A percentile compares a stretch with the other conserved stretches of the same genome.
Conservation (phyloP, 2,113 vertebrate species). For the Falco punctatus region DNA sequence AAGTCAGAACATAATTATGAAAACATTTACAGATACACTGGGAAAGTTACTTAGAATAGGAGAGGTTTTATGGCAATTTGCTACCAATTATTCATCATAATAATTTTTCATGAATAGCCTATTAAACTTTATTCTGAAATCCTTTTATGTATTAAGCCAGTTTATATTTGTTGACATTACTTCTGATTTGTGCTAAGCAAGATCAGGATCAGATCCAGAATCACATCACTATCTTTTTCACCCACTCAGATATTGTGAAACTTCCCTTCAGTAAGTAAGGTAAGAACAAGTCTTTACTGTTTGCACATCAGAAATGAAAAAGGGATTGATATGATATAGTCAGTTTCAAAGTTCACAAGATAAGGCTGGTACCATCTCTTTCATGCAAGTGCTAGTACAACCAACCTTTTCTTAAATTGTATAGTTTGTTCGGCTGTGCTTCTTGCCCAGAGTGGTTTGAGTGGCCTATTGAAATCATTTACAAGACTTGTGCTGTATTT, state of each 20-base stretch:
- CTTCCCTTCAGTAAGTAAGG: background rate
- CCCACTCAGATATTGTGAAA: background rate
- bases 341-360: background rate
- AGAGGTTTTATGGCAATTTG: background rate
- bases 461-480: background rate
- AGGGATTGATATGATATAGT: background rate
- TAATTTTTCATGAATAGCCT: background rate
- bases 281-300: background rate
- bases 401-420: background rate
- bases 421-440: background rate
- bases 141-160: background rate
- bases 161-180: background rate
- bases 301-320: background rate
- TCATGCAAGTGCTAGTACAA: background rate
- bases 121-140: background rate
- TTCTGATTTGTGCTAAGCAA: background rate
- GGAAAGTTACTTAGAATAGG: background rate
- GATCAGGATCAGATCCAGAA: background rate
- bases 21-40: background rate
- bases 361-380: background rate
- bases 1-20: background rate
- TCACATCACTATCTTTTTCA: background rate
- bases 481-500: background rate
- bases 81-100: background rate
- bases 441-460: background rate